A percentile compares a stretch with the other conserved stretches of the same genome.
phyloP scores from a whole-genome alignment of 2,797 vertebrate genomes.

The Channallabes apus region DNA sequence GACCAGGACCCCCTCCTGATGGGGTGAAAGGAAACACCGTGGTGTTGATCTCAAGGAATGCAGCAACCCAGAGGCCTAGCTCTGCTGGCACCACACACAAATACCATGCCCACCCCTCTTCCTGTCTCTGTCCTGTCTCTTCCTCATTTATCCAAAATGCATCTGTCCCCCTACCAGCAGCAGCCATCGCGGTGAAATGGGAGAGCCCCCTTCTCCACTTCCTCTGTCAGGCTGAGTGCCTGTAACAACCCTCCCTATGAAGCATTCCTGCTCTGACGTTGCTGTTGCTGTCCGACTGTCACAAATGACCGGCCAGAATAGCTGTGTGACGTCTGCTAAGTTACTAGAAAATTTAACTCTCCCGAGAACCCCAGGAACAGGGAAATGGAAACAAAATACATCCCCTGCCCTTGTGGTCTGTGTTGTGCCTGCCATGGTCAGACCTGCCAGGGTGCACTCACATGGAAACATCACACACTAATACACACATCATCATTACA shows the following conservation, averaged over 20 bases:
- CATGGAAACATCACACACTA: conserved; percentile 29
- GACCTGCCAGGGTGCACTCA: conserved; percentile 35
- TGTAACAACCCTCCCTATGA: conserved; percentile 58
- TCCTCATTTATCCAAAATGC: conserved; percentile 47
- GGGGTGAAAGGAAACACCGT: conserved; percentile 79
- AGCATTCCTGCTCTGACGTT: conserved; percentile 70
- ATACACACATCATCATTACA: conserved; percentile 12
- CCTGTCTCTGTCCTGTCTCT: conserved; percentile 59
- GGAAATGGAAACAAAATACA: conserved; percentile 56
- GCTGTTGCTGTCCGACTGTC: conserved; percentile 79
- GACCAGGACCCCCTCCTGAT: conserved; percentile 35
- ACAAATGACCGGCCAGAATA: conserved; percentile 74
- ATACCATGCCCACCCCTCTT: conserved; percentile 68
- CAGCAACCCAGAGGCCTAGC: conserved; percentile 72
- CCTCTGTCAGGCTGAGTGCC: conserved; percentile 70
- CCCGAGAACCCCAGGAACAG: conserved; percentile 68
- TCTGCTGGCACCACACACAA: conserved; percentile 79
- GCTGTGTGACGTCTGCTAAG: conserved; percentile 72
- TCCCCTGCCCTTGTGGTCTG: conserved; percentile 41
- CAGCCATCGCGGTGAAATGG: conserved; percentile 67
- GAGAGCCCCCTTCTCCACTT: conserved; percentile 74
- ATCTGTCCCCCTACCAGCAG: conserved; percentile 52
- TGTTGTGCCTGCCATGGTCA: conserved; percentile 40
- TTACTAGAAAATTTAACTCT: conserved; percentile 73
- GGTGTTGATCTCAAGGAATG: conserved; percentile 81